phyloP scores from a whole-genome alignment of 2,888 invertebrate genomes.

The Baccha elongata region DNA sequence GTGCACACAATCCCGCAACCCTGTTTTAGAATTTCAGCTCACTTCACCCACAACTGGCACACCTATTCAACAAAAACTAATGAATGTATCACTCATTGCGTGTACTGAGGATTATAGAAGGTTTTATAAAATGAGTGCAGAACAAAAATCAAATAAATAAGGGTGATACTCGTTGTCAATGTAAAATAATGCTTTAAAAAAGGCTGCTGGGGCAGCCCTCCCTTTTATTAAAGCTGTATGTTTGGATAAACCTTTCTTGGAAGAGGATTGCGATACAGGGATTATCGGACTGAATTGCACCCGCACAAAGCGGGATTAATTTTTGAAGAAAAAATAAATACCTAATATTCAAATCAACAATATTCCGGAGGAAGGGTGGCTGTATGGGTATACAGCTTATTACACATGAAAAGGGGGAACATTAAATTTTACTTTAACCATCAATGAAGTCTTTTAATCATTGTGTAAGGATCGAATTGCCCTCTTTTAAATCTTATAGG shows the following conservation, averaged over 20 bases:
- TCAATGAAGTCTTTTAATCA: too few relatives aligned
- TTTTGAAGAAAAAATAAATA: not conserved
- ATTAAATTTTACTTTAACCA: too few relatives aligned
- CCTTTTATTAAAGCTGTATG: not conserved
- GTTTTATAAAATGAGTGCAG: not conserved
- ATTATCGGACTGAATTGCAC: slow-evolving; percentile 44
- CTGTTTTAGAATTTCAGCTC: not conserved
- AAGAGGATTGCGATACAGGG: slow-evolving; percentile 5
- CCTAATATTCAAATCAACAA: not conserved
- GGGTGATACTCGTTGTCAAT: slow-evolving; percentile 4
- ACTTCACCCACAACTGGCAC: slow-evolving; percentile 7
- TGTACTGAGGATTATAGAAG: not conserved
- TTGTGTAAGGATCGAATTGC: too few relatives aligned
- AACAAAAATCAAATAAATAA: slow-evolving; percentile 8
- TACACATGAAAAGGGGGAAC: too few relatives aligned
- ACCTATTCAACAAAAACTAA: not conserved
- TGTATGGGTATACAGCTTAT: too few relatives aligned
- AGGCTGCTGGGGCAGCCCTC: not conserved
- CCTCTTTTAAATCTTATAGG: too few relatives aligned
- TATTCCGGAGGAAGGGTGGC: too few relatives aligned
- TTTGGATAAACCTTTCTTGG: not conserved
- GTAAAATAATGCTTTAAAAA: not conserved
- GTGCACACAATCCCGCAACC: slow-evolving; percentile 18
- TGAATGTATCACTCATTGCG: not conserved
- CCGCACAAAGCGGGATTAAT: slow-evolving; percentile 36